A percentile compares a stretch with the other conserved stretches of the same genome.
Evolutionary conservation across 2,888 invertebrate genomes (phyloP).

Genomic region (Caenorhabditis afra): DNA sequence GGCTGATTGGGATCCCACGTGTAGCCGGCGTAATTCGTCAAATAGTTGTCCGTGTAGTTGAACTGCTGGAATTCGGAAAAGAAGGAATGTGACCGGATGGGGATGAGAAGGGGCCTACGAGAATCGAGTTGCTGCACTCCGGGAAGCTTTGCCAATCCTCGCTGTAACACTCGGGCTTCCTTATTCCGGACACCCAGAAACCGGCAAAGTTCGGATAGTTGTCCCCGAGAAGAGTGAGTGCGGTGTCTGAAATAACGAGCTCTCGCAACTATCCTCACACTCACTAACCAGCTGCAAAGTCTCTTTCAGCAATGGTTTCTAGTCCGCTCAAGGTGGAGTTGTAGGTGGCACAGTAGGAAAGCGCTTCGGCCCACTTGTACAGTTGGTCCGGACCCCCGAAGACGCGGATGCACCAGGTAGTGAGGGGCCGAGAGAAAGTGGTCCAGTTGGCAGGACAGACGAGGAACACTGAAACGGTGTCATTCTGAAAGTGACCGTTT

Average conservation of each 20-base stretch:
- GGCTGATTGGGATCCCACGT: constrained; percentile 27
- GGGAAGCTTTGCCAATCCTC: background rate
- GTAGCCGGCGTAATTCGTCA: constrained; percentile 33
- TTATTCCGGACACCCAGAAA: constrained; percentile 17
- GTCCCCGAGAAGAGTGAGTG: constrained; percentile 1
- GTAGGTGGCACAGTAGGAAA: background rate
- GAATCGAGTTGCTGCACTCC: constrained; percentile 5
- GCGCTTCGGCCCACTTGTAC: constrained; percentile 8
- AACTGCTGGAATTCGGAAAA: constrained; percentile 32
- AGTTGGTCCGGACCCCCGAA: background rate
- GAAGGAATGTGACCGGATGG: too few species aligned
- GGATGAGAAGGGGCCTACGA: too few species aligned
- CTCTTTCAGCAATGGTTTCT: constrained; percentile 13
- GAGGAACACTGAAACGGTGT: constrained; percentile 1
- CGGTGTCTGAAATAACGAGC: constrained; percentile 5
- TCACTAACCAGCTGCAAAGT: constrained; percentile 17
- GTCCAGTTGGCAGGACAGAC: constrained; percentile 23
- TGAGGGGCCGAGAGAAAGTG: constrained; percentile 8
- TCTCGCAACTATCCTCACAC: background rate
- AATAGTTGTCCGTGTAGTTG: constrained; percentile 16
- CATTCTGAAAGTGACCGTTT: background rate
- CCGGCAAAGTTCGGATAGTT: constrained; percentile 20
- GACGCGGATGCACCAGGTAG: constrained; percentile 26
- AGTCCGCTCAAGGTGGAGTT: constrained; percentile 20
- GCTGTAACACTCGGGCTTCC: constrained; percentile 20